A percentile compares a stretch with the other conserved stretches of the same genome.
phyloP scores from a whole-genome alignment of 2,797 vertebrate genomes.

The Pseudochirops cupreus region DNA sequence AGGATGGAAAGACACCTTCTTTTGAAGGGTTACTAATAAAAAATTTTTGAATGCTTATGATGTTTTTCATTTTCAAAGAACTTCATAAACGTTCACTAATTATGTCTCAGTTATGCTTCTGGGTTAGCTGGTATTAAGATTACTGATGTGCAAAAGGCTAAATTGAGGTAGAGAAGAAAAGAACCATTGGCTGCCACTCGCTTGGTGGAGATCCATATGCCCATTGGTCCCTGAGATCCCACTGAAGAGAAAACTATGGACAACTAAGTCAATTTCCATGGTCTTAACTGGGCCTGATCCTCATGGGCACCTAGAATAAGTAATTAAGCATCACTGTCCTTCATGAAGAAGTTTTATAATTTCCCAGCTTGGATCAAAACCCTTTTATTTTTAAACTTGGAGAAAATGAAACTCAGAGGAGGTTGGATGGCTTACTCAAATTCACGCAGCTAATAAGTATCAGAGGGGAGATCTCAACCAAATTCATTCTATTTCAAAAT shows the following conservation, averaged over 20 bases:
- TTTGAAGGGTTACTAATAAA: slow-evolving; percentile 28
- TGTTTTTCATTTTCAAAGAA: slow-evolving; percentile 68
- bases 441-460: background rate
- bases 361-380: background rate
- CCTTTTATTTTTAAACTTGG: background rate
- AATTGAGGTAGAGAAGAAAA: background rate
- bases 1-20: slow-evolving; percentile 30
- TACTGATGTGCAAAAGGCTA: slow-evolving; percentile 52
- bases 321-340: background rate
- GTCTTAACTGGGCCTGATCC: background rate
- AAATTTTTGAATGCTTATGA: slow-evolving; percentile 51
- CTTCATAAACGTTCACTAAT: slow-evolving; percentile 39
- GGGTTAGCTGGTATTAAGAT: slow-evolving; percentile 35
- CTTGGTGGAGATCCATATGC: slow-evolving; percentile 14
- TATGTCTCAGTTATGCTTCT: slow-evolving; percentile 46
- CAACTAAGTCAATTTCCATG: slow-evolving; percentile 7
- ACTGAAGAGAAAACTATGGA: slow-evolving; percentile 36
- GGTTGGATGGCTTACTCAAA: background rate
- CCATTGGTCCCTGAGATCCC: slow-evolving; percentile 22
- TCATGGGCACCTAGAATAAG: background rate
- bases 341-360: background rate
- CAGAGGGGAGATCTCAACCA: background rate
- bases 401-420: background rate
- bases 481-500: background rate
- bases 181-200: background rate